Evolutionary conservation across 2,888 invertebrate species (phyloP).

Genomic region (Ormyrus thymus): DNA sequence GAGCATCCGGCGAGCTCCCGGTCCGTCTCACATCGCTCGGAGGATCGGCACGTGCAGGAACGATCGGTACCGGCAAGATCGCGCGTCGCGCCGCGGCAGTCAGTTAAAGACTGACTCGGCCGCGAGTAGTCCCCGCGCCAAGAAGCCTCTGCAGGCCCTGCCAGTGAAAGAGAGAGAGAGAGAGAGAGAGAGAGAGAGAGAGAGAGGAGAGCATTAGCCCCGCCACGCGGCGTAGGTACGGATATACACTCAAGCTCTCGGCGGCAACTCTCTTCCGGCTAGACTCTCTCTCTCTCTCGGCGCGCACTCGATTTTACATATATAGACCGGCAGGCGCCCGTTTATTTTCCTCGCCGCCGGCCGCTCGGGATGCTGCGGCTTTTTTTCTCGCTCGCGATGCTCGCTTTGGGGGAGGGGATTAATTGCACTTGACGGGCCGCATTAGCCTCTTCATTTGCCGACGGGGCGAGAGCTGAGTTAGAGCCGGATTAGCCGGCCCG

Average conservation of each 20-base stretch:
- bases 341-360: no score
- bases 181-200: slow-evolving; percentile 9
- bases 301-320: neutral
- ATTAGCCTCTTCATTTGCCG: no score
- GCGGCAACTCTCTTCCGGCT: neutral
- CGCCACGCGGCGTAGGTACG: neutral
- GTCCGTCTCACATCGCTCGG: no score
- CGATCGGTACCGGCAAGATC: slow-evolving; percentile 21
- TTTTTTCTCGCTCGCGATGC: no score
- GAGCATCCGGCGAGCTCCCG: no score
- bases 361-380: no score
- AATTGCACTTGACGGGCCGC: no score
- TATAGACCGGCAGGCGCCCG: no score
- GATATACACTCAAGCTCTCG: neutral
- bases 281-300: neutral
- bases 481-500: no score
- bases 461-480: no score
- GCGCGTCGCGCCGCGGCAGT: slow-evolving; percentile 39
- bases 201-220: neutral
- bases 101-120: slow-evolving; percentile 44
- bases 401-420: no score
- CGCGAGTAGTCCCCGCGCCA: slow-evolving; percentile 35
- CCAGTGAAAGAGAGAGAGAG: slow-evolving; percentile 2
- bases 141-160: slow-evolving; percentile 1
- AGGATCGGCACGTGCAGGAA: neutral